Evolutionary conservation across 2,888 invertebrate species (phyloP).

Genomic region (Aproaerema taeniolella): DNA sequence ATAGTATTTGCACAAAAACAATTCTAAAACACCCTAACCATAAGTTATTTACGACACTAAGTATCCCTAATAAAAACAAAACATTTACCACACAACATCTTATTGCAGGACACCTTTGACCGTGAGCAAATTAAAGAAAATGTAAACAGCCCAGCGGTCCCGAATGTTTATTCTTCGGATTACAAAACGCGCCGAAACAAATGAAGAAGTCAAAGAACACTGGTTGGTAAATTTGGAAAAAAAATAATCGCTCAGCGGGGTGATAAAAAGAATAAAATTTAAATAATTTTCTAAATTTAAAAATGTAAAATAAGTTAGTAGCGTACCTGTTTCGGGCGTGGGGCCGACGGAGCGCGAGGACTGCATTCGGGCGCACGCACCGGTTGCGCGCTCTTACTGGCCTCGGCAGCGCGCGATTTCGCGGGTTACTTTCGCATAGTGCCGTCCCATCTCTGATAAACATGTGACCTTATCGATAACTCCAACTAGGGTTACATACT

Average conservation of each 20-base stretch:
- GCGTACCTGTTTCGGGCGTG: conserved; percentile 49
- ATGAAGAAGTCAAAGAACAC: not conserved
- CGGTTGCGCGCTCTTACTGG: conserved; percentile 55
- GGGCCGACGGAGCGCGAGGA: conserved; percentile 27
- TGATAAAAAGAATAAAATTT: conserved; percentile 1
- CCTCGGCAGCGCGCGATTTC: conserved; percentile 21
- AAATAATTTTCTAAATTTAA: not conserved
- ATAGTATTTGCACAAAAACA: too few species aligned
- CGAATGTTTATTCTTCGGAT: not conserved
- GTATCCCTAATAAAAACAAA: too few species aligned
- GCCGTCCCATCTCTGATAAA: conserved; percentile 14
- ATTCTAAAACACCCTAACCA: too few species aligned
- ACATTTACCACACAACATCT: too few species aligned
- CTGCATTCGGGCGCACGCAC: conserved; percentile 46
- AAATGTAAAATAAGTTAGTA: conserved; percentile 7
- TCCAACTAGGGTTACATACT: not conserved
- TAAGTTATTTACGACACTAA: too few species aligned
- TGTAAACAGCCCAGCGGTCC: not conserved
- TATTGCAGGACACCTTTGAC: too few species aligned
- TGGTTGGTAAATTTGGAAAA: not conserved
- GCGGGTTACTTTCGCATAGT: conserved; percentile 21
- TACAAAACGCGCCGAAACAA: not conserved
- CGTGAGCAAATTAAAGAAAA: not conserved
- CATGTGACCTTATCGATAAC: conserved; percentile 8
- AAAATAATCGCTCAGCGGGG: too few species aligned